These are phyloP conservation scores for Micromesistius poutassou DNA, from an alignment of 2,797 vertebrate species.

Conservation along the genomic window DNA sequence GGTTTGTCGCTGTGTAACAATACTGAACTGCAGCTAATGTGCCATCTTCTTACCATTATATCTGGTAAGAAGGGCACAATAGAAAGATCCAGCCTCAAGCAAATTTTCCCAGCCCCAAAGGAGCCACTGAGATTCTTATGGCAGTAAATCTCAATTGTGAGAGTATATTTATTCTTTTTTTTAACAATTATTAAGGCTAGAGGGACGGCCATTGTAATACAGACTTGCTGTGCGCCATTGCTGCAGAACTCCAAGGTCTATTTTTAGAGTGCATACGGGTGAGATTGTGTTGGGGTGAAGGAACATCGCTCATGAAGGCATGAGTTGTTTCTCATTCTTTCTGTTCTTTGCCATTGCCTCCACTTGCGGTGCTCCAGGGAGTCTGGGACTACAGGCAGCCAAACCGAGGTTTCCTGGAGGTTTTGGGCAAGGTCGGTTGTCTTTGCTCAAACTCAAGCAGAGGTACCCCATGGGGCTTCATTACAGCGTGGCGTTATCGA, in stretches of 20 bases:
- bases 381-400: background rate
- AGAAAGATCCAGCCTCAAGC: slow-evolving; percentile 24
- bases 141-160: slow-evolving; percentile 30
- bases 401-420: slow-evolving; percentile 13
- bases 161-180: slow-evolving; percentile 8
- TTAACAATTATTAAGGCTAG: background rate
- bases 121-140: slow-evolving; percentile 12
- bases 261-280: slow-evolving; percentile 44
- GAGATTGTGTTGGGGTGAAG: slow-evolving; percentile 27
- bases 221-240: slow-evolving; percentile 33
- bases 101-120: slow-evolving; percentile 27
- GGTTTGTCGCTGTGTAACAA: slow-evolving; percentile 22
- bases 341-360: slow-evolving; percentile 12
- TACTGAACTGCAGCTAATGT: slow-evolving; percentile 27
- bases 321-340: slow-evolving; percentile 9
- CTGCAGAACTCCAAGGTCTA: slow-evolving; percentile 44
- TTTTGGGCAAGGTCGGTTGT: slow-evolving; percentile 33
- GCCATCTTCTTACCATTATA: slow-evolving; percentile 15
- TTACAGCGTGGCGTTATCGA: slow-evolving; percentile 48
- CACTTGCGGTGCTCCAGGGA: background rate
- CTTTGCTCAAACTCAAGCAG: slow-evolving; percentile 24
- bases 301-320: slow-evolving; percentile 33
- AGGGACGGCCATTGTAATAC: slow-evolving; percentile 31
- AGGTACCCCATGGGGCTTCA: slow-evolving; percentile 43
- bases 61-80: background rate